Evolutionary conservation across 2,113 vertebrate genomes (phyloP).

Genomic region (Gopherus flavomarginatus): DNA sequence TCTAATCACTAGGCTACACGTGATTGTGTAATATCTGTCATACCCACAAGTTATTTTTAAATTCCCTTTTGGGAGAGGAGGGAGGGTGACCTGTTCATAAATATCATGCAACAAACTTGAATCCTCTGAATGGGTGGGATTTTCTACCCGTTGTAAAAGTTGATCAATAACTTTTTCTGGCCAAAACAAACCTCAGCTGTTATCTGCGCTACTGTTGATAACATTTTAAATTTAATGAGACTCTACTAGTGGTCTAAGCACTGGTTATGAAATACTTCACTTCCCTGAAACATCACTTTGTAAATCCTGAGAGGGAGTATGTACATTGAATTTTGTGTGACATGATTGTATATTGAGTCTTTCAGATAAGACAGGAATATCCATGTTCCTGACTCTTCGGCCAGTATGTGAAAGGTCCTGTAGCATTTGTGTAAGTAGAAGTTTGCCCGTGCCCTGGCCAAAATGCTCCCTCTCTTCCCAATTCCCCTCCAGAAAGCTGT

Average conservation of each 20-base stretch:
- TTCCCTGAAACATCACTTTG: background rate
- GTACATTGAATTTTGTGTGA: background rate
- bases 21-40: rapidly evolving
- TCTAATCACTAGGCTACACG: background rate
- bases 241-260: background rate
- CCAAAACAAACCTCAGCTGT: background rate
- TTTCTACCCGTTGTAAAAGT: background rate
- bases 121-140: no score
- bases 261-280: background rate
- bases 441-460: background rate
- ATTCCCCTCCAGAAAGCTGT: background rate
- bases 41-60: background rate
- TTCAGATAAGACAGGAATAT: background rate
- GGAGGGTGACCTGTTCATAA: rapidly evolving
- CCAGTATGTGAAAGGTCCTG: background rate
- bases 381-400: background rate
- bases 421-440: background rate
- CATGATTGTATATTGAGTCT: background rate
- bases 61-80: background rate
- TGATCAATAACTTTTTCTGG: background rate
- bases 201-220: background rate
- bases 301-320: background rate
- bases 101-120: no score
- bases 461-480: background rate
- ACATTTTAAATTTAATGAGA: background rate